phyloP scores from a whole-genome alignment of 2,888 invertebrate species.

The Machimus rusticus region DNA sequence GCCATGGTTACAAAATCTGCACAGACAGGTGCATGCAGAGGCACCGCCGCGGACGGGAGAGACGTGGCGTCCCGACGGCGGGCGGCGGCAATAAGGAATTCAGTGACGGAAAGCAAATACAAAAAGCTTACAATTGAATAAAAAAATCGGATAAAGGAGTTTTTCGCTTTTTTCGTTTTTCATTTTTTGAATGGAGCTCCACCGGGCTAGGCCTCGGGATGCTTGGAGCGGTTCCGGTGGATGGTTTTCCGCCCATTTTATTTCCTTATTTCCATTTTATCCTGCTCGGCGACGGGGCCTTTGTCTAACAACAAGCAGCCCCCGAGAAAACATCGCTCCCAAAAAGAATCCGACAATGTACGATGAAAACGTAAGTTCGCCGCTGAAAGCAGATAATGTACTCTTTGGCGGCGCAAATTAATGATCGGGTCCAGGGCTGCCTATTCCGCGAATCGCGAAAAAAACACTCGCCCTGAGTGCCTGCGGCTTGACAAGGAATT shows the following conservation, averaged over 20 bases:
- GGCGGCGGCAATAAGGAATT: neutral
- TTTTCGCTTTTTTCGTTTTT: neutral
- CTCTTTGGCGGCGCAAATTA: constrained; percentile 6
- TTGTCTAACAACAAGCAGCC: neutral
- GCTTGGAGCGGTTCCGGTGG: neutral
- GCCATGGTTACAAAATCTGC: neutral
- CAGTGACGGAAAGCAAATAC: constrained; percentile 21
- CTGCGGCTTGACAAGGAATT: neutral
- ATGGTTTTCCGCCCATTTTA: neutral
- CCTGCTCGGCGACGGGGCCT: neutral
- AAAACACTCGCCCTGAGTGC: neutral
- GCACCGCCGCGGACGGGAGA: neutral
- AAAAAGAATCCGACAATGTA: neutral
- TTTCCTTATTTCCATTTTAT: constrained; percentile 18
- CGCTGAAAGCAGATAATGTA: constrained; percentile 9
- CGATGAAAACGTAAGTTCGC: neutral
- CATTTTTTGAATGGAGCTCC: neutral
- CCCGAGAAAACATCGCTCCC: neutral
- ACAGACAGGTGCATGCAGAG: constrained; percentile 1
- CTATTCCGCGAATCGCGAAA: neutral
- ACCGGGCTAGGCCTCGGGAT: neutral
- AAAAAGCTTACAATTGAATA: constrained; percentile 16
- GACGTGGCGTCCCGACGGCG: neutral
- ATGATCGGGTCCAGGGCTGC: neutral
- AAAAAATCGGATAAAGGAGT: constrained; percentile 1